These are phyloP conservation scores for Pristiophorus japonicus DNA, from an alignment of 2,113 vertebrate genomes.

Conservation along the genomic window DNA sequence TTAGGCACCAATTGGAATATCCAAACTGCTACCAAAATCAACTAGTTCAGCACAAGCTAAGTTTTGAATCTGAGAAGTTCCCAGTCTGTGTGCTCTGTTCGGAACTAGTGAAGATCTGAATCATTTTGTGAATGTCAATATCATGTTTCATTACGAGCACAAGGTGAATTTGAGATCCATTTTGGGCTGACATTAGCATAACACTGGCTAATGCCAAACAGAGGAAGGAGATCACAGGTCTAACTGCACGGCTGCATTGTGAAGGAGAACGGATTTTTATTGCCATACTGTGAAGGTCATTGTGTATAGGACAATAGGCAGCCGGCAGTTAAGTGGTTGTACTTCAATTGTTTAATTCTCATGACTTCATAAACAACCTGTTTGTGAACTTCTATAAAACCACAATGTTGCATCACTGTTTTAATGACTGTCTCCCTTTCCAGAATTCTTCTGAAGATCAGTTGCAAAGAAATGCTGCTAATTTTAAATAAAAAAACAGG, in stretches of 20 bases:
- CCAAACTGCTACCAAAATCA: not conserved
- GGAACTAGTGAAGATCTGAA: not conserved
- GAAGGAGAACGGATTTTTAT: not conserved
- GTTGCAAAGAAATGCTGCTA: not conserved
- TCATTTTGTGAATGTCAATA: not conserved
- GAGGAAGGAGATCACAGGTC: constrained; percentile 25
- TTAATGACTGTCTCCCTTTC: not conserved
- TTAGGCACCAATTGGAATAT: not conserved
- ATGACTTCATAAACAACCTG: not conserved
- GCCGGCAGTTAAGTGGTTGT: not conserved
- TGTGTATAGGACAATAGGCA: not conserved
- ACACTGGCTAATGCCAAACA: not conserved
- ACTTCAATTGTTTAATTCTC: not conserved
- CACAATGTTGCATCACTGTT: not conserved
- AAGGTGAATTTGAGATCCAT: not conserved
- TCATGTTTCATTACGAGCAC: not conserved
- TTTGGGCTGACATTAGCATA: not conserved
- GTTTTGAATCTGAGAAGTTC: not conserved
- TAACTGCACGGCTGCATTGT: not conserved
- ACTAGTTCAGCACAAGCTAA: not conserved
- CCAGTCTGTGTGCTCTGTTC: not conserved
- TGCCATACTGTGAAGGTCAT: not conserved
- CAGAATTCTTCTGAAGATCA: not conserved
- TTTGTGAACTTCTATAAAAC: not conserved
- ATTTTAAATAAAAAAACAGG: not conserved